These are phyloP conservation scores for Clanis bilineata DNA, from an alignment of 2,888 invertebrate species.

Conservation along the genomic window DNA sequence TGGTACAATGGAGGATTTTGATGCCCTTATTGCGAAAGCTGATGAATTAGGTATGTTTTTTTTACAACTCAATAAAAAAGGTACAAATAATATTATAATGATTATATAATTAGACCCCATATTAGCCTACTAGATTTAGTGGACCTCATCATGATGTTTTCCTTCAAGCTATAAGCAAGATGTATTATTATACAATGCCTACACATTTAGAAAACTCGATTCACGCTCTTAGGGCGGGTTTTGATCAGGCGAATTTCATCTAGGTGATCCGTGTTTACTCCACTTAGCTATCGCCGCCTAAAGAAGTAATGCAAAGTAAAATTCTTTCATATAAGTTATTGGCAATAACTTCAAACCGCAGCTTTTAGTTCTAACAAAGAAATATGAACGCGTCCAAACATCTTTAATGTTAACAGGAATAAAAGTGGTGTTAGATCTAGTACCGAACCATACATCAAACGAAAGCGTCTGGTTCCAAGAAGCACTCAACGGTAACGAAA, in stretches of 20 bases:
- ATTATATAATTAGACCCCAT: too few relatives aligned
- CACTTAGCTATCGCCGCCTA: too few relatives aligned
- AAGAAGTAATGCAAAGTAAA: background rate
- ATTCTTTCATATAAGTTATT: background rate
- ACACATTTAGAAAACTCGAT: too few relatives aligned
- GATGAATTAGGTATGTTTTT: slow-evolving; percentile 66
- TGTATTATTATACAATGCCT: too few relatives aligned
- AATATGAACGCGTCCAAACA: slow-evolving; percentile 12
- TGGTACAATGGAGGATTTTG: slow-evolving; percentile 88
- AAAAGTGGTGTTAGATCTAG: slow-evolving; percentile 85
- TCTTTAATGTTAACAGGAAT: slow-evolving; percentile 53
- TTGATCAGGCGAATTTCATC: too few relatives aligned
- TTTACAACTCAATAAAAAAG: background rate
- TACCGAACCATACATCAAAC: slow-evolving; percentile 89
- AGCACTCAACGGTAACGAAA: slow-evolving; percentile 83
- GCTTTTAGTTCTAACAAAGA: background rate
- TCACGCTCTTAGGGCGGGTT: too few relatives aligned
- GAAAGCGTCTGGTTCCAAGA: slow-evolving; percentile 92
- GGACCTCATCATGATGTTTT: too few relatives aligned
- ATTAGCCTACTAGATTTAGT: too few relatives aligned
- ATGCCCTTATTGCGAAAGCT: slow-evolving; percentile 76
- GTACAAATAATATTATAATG: background rate
- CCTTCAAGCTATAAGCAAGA: too few relatives aligned
- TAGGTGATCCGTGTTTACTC: too few relatives aligned
- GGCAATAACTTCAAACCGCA: background rate